phyloP scores from a whole-genome alignment of 2,888 invertebrate genomes.

The Drosophila robusta region DNA sequence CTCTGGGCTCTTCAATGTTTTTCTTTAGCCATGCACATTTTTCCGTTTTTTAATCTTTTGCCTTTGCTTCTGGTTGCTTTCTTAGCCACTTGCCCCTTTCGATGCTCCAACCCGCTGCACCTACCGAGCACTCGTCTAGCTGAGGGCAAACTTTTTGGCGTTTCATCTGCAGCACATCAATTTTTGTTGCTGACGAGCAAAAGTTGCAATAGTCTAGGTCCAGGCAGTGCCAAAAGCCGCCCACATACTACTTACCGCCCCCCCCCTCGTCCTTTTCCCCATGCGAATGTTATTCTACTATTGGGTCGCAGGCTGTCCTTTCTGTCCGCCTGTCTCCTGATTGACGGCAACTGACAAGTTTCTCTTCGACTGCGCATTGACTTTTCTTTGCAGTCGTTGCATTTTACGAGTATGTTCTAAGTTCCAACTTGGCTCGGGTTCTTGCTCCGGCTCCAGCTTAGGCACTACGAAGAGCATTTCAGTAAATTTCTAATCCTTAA shows the following conservation, averaged over 20 bases:
- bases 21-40: conserved; percentile 70
- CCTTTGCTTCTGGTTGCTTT: conserved; percentile 65
- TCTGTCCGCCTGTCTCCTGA: conserved; percentile 68
- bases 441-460: conserved; percentile 18
- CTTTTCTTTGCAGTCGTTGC: conserved; percentile 76
- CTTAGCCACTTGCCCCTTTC: conserved; percentile 39
- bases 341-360: conserved; percentile 82
- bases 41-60: conserved; percentile 80
- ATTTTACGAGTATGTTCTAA: conserved; percentile 76
- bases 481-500: conserved; percentile 82
- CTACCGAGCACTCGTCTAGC: conserved; percentile 32
- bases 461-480: conserved; percentile 72
- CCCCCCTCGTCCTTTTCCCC: conserved; percentile 3
- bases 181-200: conserved; percentile 82
- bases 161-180: conserved; percentile 82
- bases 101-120: neutral
- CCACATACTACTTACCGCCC: neutral
- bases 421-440: conserved; percentile 47
- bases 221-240: conserved; percentile 42
- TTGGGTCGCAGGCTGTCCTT: conserved; percentile 70
- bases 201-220: conserved; percentile 70
- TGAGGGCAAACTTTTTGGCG: conserved; percentile 81
- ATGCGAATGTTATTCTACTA: conserved; percentile 70
- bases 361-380: conserved; percentile 80
- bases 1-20: conserved; percentile 66